Evolutionary conservation across 2,888 invertebrate species (phyloP).

Genomic region (Zootermopsis nevadensis): DNA sequence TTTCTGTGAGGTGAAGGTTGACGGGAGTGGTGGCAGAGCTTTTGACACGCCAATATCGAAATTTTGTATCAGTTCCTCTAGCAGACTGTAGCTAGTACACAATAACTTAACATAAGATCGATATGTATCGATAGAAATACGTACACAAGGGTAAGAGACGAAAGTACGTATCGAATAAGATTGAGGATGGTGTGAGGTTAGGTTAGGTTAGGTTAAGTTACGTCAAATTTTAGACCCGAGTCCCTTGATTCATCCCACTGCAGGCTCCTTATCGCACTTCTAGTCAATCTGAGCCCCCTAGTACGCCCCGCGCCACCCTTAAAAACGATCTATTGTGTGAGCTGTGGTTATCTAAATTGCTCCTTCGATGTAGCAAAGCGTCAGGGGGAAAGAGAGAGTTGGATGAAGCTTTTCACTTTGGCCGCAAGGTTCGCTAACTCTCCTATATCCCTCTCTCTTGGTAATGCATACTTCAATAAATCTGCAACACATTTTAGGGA

Average conservation of each 20-base stretch:
- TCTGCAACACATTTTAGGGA: constrained; percentile 42
- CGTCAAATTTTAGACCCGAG: constrained; percentile 46
- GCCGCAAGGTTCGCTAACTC: constrained; percentile 46
- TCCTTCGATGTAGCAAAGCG: constrained; percentile 51
- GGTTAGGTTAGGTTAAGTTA: constrained; percentile 46
- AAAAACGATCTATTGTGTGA: constrained; percentile 53
- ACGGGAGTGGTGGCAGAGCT: background rate
- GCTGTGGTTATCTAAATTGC: constrained; percentile 54
- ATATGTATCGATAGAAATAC: constrained; percentile 46
- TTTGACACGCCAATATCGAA: constrained; percentile 37
- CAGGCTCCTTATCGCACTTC: constrained; percentile 50
- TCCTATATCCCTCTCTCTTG: background rate
- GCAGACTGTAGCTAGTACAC: constrained; percentile 5
- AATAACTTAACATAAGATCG: constrained; percentile 49
- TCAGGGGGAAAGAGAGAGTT: constrained; percentile 16
- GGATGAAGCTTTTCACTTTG: constrained; percentile 45
- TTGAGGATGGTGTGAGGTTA: constrained; percentile 25
- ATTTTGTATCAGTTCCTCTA: constrained; percentile 21
- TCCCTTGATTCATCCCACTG: constrained; percentile 30
- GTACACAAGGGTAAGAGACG: background rate
- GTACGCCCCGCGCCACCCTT: constrained; percentile 44
- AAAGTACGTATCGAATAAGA: constrained; percentile 23
- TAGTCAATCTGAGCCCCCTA: constrained; percentile 52
- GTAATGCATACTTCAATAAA: constrained; percentile 37
- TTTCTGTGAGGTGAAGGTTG: background rate